Base-by-base conservation (phyloP, 2,113 vertebrate genomes). In the Leuciscus idus region DNA sequence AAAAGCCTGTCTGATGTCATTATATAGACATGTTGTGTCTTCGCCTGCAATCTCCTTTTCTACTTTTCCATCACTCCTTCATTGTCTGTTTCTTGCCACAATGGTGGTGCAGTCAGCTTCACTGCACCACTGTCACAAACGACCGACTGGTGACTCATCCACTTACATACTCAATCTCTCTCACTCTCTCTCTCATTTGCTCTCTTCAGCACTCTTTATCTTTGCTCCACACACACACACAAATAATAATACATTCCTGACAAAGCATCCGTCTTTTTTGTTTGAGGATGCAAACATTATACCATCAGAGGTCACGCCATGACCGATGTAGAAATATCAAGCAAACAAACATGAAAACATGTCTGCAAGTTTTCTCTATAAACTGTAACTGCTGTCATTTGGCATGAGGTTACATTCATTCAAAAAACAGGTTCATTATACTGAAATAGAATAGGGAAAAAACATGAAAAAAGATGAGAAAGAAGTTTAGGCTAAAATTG, bases 121-220 rank as follows among this genome's bases (percentile, higher is more conserved):
- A 89, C 83, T 89, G 90, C 90, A 86, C 85, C 89, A 90, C 89
- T 86, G 86, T 89, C 88, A 90, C 87, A 90, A 89, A 86, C 68
- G 76, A 86, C 74, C 50, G 85, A 85, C 79, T 59, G 88, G 90
- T 91, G 90, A 92, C 89, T 92, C 91, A 92, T 92, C 88, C 89
- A 83, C 86, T 78, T 88, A 89, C 85, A 87, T 86, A 81, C 87
- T 90, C 86, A 72, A 86, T 88, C 89, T 79, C 85, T 1, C 80
- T 78, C 73, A 36, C 21, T 78, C 80, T 82, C 84, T 68, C 85
- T 68, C 23, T 50, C 61, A 17, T 46, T 61, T 59, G 62, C 82
- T 83, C 55, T 85, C 73, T 50, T 36, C 33, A 57, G 48, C 50
- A 72, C 52, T 84, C 72, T 77, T 77, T 52, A 88, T 88, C 81